Percentiles rank a stretch among this genome's conserved stretches.
Conservation (phyloP, 2,797 vertebrate genomes). For the Pogonophryne albipinna region DNA sequence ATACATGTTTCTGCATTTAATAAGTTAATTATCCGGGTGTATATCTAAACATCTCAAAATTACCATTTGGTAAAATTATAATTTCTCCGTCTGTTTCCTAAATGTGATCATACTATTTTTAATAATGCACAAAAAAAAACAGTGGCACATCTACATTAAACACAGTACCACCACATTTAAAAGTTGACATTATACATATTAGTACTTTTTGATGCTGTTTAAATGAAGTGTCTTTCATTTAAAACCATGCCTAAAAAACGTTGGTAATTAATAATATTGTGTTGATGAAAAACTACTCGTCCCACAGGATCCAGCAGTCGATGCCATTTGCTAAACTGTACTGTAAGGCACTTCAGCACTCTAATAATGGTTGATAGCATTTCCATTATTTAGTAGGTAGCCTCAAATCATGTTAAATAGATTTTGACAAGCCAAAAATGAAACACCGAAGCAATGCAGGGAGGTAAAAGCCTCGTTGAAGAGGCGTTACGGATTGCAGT, state of each 20-base stretch:
- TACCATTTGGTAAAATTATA: too few species aligned
- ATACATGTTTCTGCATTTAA: neutral
- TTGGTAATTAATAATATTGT: neutral
- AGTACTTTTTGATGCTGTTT: neutral
- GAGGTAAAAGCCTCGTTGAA: neutral
- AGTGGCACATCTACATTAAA: neutral
- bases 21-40: neutral
- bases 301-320: neutral
- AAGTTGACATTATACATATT: neutral
- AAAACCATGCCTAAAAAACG: neutral
- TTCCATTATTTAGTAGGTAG: constrained; percentile 18
- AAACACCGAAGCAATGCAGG: neutral
- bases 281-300: too few species aligned
- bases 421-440: neutral
- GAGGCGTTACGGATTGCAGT: neutral
- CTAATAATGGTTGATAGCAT: neutral
- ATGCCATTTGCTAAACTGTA: constrained; percentile 1
- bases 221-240: neutral
- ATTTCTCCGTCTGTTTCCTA: neutral
- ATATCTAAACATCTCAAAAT: neutral
- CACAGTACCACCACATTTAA: neutral
- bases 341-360: constrained; percentile 1
- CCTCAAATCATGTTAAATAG: constrained; percentile 17
- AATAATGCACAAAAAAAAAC: neutral
- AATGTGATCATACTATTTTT: neutral